A percentile compares a stretch with the other conserved stretches of the same genome.
Evolutionary conservation across 2,113 vertebrate genomes (phyloP).

Genomic region (Apus apus): DNA sequence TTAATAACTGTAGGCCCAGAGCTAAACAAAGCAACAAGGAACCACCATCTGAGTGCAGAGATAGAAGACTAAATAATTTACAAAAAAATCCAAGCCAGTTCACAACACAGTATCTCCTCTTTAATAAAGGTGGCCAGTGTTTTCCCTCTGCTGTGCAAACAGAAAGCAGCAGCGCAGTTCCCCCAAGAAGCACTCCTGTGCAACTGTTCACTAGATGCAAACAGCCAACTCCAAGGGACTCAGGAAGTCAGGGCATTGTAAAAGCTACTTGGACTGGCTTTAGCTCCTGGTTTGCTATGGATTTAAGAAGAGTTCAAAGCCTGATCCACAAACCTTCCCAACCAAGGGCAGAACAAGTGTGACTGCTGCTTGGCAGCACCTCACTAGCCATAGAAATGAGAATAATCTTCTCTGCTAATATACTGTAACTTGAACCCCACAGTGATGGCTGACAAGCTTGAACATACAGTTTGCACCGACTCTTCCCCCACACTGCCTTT

Average conservation of each 20-base stretch:
- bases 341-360: neutral
- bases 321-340: neutral
- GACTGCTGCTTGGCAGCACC: neutral
- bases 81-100: neutral
- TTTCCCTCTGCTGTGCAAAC: neutral
- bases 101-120: neutral
- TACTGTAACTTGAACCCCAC: neutral
- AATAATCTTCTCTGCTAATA: neutral
- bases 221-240: neutral
- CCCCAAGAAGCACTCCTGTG: neutral
- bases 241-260: neutral
- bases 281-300: neutral
- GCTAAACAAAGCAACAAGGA: neutral
- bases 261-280: neutral
- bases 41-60: neutral
- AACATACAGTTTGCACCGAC: neutral
- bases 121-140: neutral
- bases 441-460: neutral
- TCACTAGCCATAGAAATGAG: neutral
- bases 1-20: neutral
- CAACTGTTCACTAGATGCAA: neutral
- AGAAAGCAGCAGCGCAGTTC: neutral
- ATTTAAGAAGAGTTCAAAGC: neutral
- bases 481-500: neutral
- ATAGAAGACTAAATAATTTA: conserved; percentile 17